These are phyloP conservation scores for Proterorhinus semilunaris DNA, from an alignment of 2,113 vertebrate genomes.

Conservation along the genomic window DNA sequence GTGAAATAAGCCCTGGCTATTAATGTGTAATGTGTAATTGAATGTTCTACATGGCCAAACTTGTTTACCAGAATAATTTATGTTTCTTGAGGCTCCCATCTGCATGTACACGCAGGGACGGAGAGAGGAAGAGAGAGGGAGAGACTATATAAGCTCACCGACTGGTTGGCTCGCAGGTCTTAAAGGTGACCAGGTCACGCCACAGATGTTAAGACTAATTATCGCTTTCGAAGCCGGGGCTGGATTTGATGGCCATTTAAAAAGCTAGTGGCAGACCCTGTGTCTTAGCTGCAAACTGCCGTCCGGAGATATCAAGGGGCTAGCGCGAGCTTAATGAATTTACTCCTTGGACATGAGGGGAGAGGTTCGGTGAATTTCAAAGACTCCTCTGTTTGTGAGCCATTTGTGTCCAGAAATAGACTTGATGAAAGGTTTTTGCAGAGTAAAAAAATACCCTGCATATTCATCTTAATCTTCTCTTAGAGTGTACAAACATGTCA, in stretches of 20 bases:
- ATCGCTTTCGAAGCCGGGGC: slow-evolving; percentile 10
- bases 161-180: not conserved
- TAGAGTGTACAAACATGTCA: too few relatives aligned
- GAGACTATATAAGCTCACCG: not conserved
- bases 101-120: slow-evolving; percentile 25
- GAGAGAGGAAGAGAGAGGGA: not conserved
- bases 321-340: not conserved
- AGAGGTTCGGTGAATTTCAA: slow-evolving; percentile 1
- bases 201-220: slow-evolving; percentile 30
- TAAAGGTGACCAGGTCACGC: slow-evolving; percentile 35
- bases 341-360: not conserved
- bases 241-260: slow-evolving; percentile 25
- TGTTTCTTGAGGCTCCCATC: slow-evolving; percentile 59
- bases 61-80: slow-evolving; percentile 71
- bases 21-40: slow-evolving; percentile 79
- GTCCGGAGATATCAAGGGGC: not conserved
- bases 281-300: slow-evolving; percentile 4
- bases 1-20: slow-evolving; percentile 71
- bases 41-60: slow-evolving; percentile 76
- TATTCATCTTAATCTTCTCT: too few relatives aligned
- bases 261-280: slow-evolving; percentile 7
- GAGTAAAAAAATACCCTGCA: not conserved
- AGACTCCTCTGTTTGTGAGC: not conserved
- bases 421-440: not conserved
- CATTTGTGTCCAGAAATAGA: not conserved